Conservation (phyloP, 2,888 invertebrate genomes). For the Stenodema calcarata region DNA sequence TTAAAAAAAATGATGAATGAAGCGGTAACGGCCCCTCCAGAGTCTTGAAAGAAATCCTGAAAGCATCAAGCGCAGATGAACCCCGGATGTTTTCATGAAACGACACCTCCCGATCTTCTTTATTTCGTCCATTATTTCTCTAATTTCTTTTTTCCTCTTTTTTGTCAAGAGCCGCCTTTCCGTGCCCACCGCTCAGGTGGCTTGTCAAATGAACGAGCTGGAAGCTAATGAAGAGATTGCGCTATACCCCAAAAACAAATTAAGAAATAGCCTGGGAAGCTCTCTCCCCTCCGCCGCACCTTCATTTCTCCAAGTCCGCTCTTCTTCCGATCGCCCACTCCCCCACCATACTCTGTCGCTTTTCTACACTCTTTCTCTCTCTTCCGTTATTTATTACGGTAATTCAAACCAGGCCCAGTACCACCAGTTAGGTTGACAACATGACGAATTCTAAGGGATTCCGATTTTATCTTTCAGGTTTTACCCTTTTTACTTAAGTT, state of each 20-base stretch:
- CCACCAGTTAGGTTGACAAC: not conserved
- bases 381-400: conserved; percentile 1
- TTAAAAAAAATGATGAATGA: no score
- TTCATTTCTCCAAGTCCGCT: not conserved
- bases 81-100: not conserved
- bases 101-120: not conserved
- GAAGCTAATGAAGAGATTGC: not conserved
- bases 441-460: conserved; percentile 9
- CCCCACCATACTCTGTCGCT: not conserved
- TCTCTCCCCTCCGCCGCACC: not conserved
- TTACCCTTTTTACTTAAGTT: not conserved
- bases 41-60: no score
- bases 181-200: not conserved
- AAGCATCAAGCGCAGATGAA: not conserved
- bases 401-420: not conserved
- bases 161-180: no score
- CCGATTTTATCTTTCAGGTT: not conserved
- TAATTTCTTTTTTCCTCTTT: not conserved
- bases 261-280: not conserved
- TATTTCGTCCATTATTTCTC: not conserved
- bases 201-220: not conserved
- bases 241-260: not conserved
- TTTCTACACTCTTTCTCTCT: not conserved
- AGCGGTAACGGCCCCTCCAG: no score
- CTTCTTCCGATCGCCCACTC: not conserved